phyloP scores from a whole-genome alignment of 2,797 vertebrate genomes.

The Malurus splendens region DNA sequence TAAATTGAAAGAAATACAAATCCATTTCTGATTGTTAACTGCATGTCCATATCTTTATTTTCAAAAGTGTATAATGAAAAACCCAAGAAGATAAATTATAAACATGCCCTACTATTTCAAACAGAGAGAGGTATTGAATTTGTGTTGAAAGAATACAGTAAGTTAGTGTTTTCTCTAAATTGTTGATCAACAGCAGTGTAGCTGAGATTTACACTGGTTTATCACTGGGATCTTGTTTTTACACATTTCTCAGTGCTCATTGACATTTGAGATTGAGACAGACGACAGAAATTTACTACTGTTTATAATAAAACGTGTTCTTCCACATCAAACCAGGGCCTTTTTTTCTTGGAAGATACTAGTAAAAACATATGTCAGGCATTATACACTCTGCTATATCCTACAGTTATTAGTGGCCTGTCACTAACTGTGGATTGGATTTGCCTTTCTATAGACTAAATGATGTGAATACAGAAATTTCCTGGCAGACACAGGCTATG shows the following conservation, averaged over 20 bases:
- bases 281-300: neutral
- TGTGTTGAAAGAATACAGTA: neutral
- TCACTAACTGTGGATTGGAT: neutral
- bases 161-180: neutral
- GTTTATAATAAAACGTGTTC: neutral
- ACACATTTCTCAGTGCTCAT: neutral
- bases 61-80: neutral
- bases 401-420: neutral
- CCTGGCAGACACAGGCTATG: neutral
- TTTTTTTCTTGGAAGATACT: neutral
- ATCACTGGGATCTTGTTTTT: neutral
- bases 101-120: neutral
- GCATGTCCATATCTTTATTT: neutral
- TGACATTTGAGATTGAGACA: neutral
- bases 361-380: neutral
- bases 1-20: neutral
- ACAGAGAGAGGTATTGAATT: neutral
- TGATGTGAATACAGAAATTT: neutral
- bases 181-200: neutral
- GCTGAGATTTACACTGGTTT: neutral
- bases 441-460: neutral
- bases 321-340: neutral
- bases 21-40: neutral
- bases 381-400: neutral
- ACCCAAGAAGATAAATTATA: neutral